Conservation (phyloP, 2,888 invertebrate genomes). For the Neoscelio sp. region DNA sequence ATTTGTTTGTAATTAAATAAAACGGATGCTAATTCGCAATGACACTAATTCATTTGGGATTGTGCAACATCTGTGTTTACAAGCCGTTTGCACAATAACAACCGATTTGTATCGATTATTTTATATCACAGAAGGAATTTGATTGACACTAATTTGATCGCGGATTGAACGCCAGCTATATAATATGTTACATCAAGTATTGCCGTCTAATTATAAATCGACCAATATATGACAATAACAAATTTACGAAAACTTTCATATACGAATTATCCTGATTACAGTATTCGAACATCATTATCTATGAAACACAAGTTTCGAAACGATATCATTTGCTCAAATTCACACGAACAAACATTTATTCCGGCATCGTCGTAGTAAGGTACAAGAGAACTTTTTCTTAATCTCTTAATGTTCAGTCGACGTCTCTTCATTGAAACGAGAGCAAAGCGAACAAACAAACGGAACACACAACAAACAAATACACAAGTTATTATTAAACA, state of each 20-base stretch:
- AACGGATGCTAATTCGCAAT: conserved; percentile 13
- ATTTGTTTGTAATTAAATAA: conserved; percentile 40
- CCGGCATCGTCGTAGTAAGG: too few relatives aligned
- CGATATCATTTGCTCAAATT: too few relatives aligned
- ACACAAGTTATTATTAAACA: not conserved
- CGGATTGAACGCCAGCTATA: conserved; percentile 14
- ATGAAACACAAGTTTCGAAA: too few relatives aligned
- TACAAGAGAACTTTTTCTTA: too few relatives aligned
- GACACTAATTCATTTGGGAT: conserved; percentile 53
- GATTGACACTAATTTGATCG: conserved; percentile 54
- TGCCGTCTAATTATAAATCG: conserved; percentile 19
- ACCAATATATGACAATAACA: conserved; percentile 38
- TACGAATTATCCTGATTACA: conserved; percentile 15
- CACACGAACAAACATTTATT: too few relatives aligned
- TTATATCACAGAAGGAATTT: conserved; percentile 47
- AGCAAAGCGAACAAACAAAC: not conserved
- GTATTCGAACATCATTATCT: too few relatives aligned
- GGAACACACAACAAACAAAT: not conserved
- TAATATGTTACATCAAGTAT: conserved; percentile 17
- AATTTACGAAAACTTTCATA: conserved; percentile 18
- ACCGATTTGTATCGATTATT: conserved; percentile 61
- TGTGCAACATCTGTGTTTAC: conserved; percentile 56
- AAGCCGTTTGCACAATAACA: conserved; percentile 42
- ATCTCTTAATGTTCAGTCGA: too few relatives aligned
- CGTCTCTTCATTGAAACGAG: not conserved